Conservation (phyloP, 2,113 vertebrate species). For the Zeus faber region DNA sequence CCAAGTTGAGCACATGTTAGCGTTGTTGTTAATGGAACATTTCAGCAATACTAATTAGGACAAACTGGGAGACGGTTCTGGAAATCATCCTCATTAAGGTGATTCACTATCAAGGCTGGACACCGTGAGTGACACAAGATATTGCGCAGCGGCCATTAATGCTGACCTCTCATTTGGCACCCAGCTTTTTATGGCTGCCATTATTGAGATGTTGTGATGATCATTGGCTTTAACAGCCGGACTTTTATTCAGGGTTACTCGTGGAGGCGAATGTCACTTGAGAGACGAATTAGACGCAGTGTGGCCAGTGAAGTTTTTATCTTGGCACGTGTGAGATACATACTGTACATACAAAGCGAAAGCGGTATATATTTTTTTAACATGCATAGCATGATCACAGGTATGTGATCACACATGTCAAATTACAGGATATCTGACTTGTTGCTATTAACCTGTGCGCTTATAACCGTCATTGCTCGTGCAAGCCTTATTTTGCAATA, state of each 20-base stretch:
- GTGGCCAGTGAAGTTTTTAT: conserved; percentile 14
- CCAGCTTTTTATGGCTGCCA: conserved; percentile 32
- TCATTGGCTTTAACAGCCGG: conserved; percentile 28
- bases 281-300: conserved; percentile 13
- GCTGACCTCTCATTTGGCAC: conserved; percentile 38
- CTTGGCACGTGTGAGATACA: background rate
- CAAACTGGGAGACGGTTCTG: background rate
- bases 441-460: conserved; percentile 14
- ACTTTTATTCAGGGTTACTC: conserved; percentile 30
- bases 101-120: conserved; percentile 31
- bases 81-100: conserved; percentile 13
- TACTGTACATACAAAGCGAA: conserved; percentile 25
- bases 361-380: conserved; percentile 18
- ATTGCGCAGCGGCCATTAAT: conserved; percentile 31
- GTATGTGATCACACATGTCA: background rate
- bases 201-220: conserved; percentile 42
- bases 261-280: conserved; percentile 4
- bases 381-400: conserved; percentile 20
- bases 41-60: conserved; percentile 4
- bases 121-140: conserved; percentile 35
- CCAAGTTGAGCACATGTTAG: conserved; percentile 1
- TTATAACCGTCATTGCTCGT: conserved; percentile 1
- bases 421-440: conserved; percentile 26
- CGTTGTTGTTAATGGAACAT: background rate
- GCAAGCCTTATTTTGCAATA: conserved; percentile 1